Evolutionary conservation across 2,888 invertebrate genomes (phyloP).

Genomic region (Tinea trinotella): DNA sequence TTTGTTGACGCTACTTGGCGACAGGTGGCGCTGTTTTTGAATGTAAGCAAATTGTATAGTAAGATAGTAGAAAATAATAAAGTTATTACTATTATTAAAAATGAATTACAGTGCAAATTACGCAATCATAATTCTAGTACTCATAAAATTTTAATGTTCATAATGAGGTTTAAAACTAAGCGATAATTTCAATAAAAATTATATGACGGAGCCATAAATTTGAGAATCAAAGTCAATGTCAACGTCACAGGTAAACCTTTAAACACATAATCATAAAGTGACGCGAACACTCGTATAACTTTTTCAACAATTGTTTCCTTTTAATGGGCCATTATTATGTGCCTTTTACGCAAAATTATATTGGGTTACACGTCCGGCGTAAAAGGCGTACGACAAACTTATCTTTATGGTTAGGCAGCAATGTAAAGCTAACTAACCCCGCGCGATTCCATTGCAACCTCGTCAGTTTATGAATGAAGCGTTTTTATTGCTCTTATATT

Average conservation of each 20-base stretch:
- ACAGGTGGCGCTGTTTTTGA: background rate
- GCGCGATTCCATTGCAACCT: slow-evolving; percentile 20
- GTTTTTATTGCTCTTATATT: slow-evolving; percentile 67
- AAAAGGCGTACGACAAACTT: slow-evolving; percentile 65
- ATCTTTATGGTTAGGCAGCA: slow-evolving; percentile 64
- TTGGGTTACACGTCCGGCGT: slow-evolving; percentile 68
- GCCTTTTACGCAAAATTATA: slow-evolving; percentile 71
- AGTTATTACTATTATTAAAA: too few relatives aligned
- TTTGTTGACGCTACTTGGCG: background rate
- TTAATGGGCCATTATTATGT: slow-evolving; percentile 69
- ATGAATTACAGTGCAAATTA: background rate
- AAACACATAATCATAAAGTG: slow-evolving; percentile 70
- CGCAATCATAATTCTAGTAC: background rate
- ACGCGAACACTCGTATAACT: slow-evolving; percentile 69
- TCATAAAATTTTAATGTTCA: slow-evolving; percentile 1
- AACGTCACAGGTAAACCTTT: slow-evolving; percentile 61
- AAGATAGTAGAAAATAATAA: background rate
- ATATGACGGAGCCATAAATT: slow-evolving; percentile 59
- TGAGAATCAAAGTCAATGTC: slow-evolving; percentile 71
- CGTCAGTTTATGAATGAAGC: slow-evolving; percentile 58
- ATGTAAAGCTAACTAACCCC: slow-evolving; percentile 61
- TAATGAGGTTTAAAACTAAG: background rate
- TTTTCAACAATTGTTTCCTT: slow-evolving; percentile 72
- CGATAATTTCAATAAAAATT: slow-evolving; percentile 27
- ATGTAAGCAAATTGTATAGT: background rate